These are phyloP conservation scores for Macrobrachium nipponense DNA, from an alignment of 1,140 invertebrate species.

Conservation along the genomic window DNA sequence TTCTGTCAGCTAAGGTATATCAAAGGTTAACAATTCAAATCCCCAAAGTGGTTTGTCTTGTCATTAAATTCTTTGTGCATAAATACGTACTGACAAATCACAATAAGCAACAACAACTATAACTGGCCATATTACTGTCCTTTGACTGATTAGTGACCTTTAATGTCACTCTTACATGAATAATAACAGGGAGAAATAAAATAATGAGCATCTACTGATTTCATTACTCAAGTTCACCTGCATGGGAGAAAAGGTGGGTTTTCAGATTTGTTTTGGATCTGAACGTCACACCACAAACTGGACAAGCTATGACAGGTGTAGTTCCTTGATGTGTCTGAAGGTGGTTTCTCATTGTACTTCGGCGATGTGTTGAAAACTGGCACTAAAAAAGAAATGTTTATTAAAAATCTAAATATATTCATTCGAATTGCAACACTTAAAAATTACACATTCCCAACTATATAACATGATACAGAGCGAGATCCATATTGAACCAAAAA, in stretches of 20 bases:
- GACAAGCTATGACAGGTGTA: slow-evolving; percentile 40
- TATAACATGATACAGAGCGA: too few species aligned
- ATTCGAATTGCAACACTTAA: too few species aligned
- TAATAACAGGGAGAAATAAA: too few species aligned
- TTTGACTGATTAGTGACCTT: not conserved
- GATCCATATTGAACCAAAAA: too few species aligned
- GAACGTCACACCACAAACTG: slow-evolving; percentile 49
- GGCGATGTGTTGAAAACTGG: slow-evolving; percentile 30
- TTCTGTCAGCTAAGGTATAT: too few species aligned
- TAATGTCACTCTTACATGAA: too few species aligned
- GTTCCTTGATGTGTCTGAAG: slow-evolving; percentile 31
- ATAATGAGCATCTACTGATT: too few species aligned
- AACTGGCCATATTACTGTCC: not conserved
- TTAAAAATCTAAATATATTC: not conserved
- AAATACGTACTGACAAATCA: not conserved
- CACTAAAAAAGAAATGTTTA: slow-evolving; percentile 20
- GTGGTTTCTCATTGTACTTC: slow-evolving; percentile 37
- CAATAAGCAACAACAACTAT: not conserved
- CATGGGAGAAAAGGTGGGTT: slow-evolving; percentile 42
- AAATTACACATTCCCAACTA: too few species aligned
- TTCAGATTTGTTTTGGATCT: slow-evolving; percentile 30
- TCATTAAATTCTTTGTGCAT: too few species aligned
- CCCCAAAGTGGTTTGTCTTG: too few species aligned
- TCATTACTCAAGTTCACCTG: not conserved
- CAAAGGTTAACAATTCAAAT: too few species aligned